Evolutionary conservation across 2,888 invertebrate species (phyloP), one percentile per base, ranked within the genome.

Genomic region (Portevinia maculata): DNA sequence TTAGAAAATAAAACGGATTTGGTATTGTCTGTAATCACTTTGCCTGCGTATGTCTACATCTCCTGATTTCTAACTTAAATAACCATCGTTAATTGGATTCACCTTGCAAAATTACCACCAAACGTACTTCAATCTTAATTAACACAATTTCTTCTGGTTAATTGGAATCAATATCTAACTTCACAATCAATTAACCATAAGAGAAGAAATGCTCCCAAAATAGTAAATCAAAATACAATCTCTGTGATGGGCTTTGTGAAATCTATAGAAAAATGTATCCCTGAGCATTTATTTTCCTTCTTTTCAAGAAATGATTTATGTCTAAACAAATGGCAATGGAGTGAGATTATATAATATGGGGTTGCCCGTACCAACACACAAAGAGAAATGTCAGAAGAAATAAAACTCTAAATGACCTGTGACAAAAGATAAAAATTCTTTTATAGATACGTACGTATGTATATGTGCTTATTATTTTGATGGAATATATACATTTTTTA

Each of bases 381-480:
- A 73, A 48, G 37, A 65, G 62, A 48, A 30, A 44, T 1, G 41
- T 1, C 32, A 15, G 8, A 24, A n/a, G 19, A 9, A 28, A 30
- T n/a, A 55, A 41, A 71, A 32, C 13, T 21, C 13, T 39, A 50
- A 70, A 69, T 32, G 39, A 41, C 55, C 70, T 55, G 62, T 48
- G 62, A 70, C 70, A 70, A 62, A 70, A 76, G 70, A 76, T 70
- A 62, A 50, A 41, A 52, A n/a, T n/a, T n/a, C n/a, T n/a, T n/a
- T n/a, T n/a, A n/a, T n/a, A n/a, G n/a, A n/a, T n/a, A n/a, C n/a
- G n/a, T n/a, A n/a, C n/a, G n/a, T n/a, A n/a, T n/a, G n/a, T n/a
- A n/a, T n/a, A n/a, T n/a, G n/a, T n/a, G n/a, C n/a, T 44, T 44
- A 15, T 69, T 59, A 13, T 30, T 41, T 9, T 39, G 24, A 24